Percentiles rank a stretch among this genome's conserved stretches.
Evolutionary conservation across 1,140 invertebrate species (phyloP).

Genomic region (Drosophila guanche): DNA sequence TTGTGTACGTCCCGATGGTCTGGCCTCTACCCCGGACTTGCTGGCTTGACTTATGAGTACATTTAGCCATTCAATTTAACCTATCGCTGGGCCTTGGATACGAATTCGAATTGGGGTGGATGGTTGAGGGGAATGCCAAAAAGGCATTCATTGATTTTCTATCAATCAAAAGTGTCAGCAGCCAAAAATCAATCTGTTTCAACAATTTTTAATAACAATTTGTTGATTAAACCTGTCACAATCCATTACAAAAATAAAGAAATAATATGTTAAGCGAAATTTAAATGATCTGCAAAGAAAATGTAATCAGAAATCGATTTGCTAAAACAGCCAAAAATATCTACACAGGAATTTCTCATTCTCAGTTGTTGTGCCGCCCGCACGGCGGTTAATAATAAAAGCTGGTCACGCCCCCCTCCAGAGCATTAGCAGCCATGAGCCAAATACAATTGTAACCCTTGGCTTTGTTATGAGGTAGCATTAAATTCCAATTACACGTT

Average conservation of each 20-base stretch:
- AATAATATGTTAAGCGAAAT: too few species aligned
- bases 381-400: conserved; percentile 35
- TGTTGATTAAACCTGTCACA: too few species aligned
- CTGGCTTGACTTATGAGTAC: conserved; percentile 27
- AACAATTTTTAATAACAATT: too few species aligned
- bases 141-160: conserved; percentile 36
- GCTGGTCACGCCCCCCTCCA: conserved; percentile 30
- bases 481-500: conserved; percentile 78
- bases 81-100: conserved; percentile 36
- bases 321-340: too few species aligned
- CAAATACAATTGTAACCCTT: conserved; percentile 64
- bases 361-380: background rate
- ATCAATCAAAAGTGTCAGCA: conserved; percentile 37
- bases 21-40: background rate
- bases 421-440: conserved; percentile 29
- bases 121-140: background rate
- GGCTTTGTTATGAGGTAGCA: conserved; percentile 52
- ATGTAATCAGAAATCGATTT: too few species aligned
- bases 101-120: background rate
- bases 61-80: conserved; percentile 50
- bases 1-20: background rate
- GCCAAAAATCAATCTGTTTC: background rate
- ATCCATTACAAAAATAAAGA: too few species aligned
- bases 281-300: too few species aligned
- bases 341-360: too few species aligned